Base-by-base conservation (phyloP, 2,113 vertebrate genomes). In the Castor canadensis region DNA sequence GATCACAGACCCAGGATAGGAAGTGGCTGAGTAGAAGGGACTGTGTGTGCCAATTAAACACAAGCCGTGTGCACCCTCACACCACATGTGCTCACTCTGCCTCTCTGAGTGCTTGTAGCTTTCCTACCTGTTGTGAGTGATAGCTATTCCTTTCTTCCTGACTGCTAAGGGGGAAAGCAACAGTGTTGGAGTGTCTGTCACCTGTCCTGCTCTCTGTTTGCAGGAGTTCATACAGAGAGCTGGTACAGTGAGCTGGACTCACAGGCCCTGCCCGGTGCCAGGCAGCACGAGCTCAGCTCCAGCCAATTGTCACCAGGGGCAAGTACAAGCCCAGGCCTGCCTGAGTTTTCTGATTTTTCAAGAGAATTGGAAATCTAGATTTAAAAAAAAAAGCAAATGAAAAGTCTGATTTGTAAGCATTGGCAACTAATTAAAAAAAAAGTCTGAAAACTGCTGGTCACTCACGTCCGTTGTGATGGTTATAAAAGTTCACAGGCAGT, bases 31-130 rank as follows among this genome's bases (percentile, higher is more conserved):
- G 58, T 38, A 1, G 4, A 54, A 75, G 20, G 24, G 93, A 22
- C 19, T 4, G 69, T 47, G 45, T 40, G 16, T 40, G 38, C 56
- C 47, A 66, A 43, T 26, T 47, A 6, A 30, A 38, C 3, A 24
- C 10, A 3, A 22, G n/a, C 0, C 2, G 26, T 5, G 0, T 0
- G 6, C 13, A 11, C 15, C 0, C 16, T 71, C 62, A n/a, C 22
- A 30, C 9, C 22, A 35, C 6, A 20, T 0, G 30, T 17, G 5
- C 30, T 45, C 17, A 9, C 49, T 43, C 71, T 35, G 5, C 3
- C 58, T 35, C 30, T 56, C 81, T 3, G 2, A 30, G 45, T 58
- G 22, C 20, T 24, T 62, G 52, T 47, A 20, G 5, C 38, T 52
- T 40, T 40, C 45, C 35, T 49, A 6, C 4, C 32, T 85, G n/a